A percentile compares a stretch with the other conserved stretches of the same genome.
phyloP scores from a whole-genome alignment of 92 coral and sea anemone species.

The Scolanthus callimorphus region DNA sequence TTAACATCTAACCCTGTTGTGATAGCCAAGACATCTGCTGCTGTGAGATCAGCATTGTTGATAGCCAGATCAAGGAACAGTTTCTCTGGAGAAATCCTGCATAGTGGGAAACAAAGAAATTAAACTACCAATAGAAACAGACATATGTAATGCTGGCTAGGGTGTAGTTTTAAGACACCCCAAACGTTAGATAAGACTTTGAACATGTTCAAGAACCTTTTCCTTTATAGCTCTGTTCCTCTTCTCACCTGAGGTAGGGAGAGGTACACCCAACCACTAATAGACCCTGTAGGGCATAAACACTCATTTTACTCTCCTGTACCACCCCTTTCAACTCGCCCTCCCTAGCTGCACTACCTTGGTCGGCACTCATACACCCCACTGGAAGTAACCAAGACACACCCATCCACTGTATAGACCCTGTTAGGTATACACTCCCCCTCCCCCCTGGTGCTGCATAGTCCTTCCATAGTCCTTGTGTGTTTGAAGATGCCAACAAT shows the following conservation, averaged over 20 bases:
- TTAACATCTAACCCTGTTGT: conserved; percentile 93
- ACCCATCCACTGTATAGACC: conserved; percentile 71
- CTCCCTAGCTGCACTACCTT: conserved; percentile 60
- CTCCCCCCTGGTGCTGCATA: conserved; percentile 3
- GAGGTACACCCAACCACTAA: no score
- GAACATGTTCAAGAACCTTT: no score
- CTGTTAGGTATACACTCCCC: conserved; percentile 30
- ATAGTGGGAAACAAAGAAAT: no score
- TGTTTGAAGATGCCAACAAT: conserved; percentile 76
- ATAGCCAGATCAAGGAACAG: conserved; percentile 93
- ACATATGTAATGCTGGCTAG: no score
- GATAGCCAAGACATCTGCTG: conserved; percentile 95
- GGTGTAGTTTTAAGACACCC: no score
- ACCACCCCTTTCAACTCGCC: no score
- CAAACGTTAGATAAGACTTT: no score
- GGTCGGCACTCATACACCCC: conserved; percentile 86
- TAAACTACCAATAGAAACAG: no score
- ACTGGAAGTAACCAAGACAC: conserved; percentile 76
- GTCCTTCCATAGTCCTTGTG: conserved; percentile 40
- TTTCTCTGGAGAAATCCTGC: conserved; percentile 84
- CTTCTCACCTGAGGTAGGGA: no score
- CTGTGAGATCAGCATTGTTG: conserved; percentile 77
- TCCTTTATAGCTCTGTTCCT: no score
- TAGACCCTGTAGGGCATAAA: no score
- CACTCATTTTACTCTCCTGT: no score